Percentiles rank a stretch among this genome's conserved stretches.
These are phyloP conservation scores for Falco concolor DNA, from an alignment of 2,797 vertebrate genomes.

Conservation along the genomic window DNA sequence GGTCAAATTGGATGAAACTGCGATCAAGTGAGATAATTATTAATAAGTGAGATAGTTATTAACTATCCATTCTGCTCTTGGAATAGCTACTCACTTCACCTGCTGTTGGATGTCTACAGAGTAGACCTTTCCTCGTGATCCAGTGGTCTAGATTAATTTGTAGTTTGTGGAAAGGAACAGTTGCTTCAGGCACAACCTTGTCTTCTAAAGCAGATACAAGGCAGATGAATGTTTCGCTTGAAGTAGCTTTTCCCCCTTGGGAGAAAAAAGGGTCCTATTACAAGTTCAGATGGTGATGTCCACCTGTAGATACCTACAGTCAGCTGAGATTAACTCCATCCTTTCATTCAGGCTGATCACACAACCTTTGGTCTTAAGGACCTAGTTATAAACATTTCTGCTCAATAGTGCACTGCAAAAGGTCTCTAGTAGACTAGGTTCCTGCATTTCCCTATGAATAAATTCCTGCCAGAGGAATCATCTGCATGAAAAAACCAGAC, in stretches of 20 bases:
- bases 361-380: neutral
- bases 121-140: neutral
- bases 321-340: neutral
- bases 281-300: neutral
- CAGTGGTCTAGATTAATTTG: neutral
- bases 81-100: neutral
- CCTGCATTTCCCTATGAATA: neutral
- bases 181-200: neutral
- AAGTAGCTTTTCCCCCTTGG: neutral
- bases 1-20: neutral
- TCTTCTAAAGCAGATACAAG: neutral
- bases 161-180: neutral
- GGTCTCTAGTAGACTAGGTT: neutral
- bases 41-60: neutral
- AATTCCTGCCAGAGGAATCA: neutral
- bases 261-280: neutral
- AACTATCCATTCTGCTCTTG: neutral
- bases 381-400: neutral
- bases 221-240: neutral
- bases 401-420: neutral
- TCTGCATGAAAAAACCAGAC: neutral
- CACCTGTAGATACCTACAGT: neutral
- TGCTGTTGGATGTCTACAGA: neutral
- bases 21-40: neutral
- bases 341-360: neutral